These are phyloP conservation scores for Oryzias sinensis DNA, from an alignment of 2,797 vertebrate species.

Conservation along the genomic window DNA sequence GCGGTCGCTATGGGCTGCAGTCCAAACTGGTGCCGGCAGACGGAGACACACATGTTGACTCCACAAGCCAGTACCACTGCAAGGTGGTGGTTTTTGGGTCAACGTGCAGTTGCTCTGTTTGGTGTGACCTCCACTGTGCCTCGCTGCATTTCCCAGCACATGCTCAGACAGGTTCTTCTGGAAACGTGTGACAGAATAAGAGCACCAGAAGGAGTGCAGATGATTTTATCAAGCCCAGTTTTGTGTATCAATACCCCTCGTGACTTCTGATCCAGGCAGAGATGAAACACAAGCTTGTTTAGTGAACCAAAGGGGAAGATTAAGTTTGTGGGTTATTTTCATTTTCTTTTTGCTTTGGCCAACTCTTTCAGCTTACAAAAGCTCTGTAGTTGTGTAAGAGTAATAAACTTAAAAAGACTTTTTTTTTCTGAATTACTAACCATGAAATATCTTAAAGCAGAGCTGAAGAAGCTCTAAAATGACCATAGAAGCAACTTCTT, in stretches of 20 bases:
- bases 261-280: conserved; percentile 10
- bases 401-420: background rate
- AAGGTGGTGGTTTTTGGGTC: conserved; percentile 53
- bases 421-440: conserved; percentile 1
- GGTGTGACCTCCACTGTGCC: conserved; percentile 19
- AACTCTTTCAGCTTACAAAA: background rate
- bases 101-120: conserved; percentile 21
- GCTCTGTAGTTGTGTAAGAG: too few relatives aligned
- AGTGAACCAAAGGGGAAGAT: background rate
- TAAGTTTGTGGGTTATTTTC: background rate
- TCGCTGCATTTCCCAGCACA: conserved; percentile 28
- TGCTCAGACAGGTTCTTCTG: conserved; percentile 14
- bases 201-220: conserved; percentile 9
- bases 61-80: conserved; percentile 23
- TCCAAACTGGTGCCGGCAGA: conserved; percentile 53
- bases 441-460: conserved; percentile 17
- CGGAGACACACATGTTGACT: conserved; percentile 28
- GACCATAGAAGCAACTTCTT: conserved; percentile 17
- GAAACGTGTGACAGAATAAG: conserved; percentile 20
- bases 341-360: background rate
- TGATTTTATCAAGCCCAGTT: conserved; percentile 26
- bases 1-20: conserved; percentile 49
- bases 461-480: conserved; percentile 21
- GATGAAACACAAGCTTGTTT: conserved; percentile 15
- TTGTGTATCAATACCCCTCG: conserved; percentile 30